Evolutionary conservation across 2,888 invertebrate species (phyloP).

Genomic region (Mesodorylaimus sp.): DNA sequence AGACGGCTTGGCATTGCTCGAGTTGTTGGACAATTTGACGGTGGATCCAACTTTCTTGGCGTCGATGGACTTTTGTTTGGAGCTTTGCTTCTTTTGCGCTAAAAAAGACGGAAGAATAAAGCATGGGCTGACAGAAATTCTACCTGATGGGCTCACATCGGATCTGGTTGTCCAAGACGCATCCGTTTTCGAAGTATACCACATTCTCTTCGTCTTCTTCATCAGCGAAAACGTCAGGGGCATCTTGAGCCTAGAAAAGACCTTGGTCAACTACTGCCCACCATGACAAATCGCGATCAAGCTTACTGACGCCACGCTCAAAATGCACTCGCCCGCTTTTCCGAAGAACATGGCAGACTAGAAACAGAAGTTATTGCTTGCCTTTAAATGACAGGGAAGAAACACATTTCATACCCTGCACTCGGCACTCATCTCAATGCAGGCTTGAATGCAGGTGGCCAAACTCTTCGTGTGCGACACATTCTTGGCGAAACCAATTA

Average conservation of each 20-base stretch:
- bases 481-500: conserved; percentile 23
- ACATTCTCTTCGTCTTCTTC: conserved; percentile 20
- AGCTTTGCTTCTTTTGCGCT: no score
- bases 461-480: conserved; percentile 18
- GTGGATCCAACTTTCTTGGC: no score
- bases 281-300: no score
- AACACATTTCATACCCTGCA: conserved; percentile 17
- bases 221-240: conserved; percentile 11
- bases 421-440: conserved; percentile 18
- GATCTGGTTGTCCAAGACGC: no score
- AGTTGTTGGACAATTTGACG: no score
- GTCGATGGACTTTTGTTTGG: no score
- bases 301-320: conserved; percentile 20
- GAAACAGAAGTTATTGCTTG: conserved; percentile 7
- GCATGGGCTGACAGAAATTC: no score
- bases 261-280: no score
- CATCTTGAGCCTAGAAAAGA: no score
- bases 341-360: conserved; percentile 29
- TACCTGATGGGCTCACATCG: no score
- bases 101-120: no score
- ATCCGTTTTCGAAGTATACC: conserved; percentile 27
- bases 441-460: conserved; percentile 22
- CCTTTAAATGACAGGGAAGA: background rate
- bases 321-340: conserved; percentile 28
- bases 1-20: no score